Evolutionary conservation across 1,140 invertebrate genomes (phyloP), one percentile per base, ranked within the genome.

Genomic region (Drosophila watanabei): DNA sequence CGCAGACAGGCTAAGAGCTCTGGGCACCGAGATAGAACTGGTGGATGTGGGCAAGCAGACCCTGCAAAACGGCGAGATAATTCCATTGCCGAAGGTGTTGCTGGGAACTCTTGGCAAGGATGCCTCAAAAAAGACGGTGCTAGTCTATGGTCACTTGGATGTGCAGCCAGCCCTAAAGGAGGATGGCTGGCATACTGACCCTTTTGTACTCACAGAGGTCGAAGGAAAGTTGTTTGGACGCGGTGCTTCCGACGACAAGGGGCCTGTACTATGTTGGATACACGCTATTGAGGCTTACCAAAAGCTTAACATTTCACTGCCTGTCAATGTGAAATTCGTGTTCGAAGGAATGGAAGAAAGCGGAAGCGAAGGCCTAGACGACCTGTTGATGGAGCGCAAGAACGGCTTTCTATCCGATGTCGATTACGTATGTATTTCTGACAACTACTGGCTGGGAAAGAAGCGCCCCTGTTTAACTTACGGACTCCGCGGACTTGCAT

Each of bases 311-410:
- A 94, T 95, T 83, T 93, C 95, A 65, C 92, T 99, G 48, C 98
- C 99, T 28, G 96, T 99, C 1, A 99, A 99, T 94, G 86, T 99
- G 0, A 99, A 99, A 95, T 99, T 99, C 94, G 95, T 98, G 20
- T 98, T 99, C 92, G 99, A 99, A 95, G 98, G 98, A 43, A 99
- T 99, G 99, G 99, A 99, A 94, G 99, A 99, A 94, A 97, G 96
- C 86, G 98, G 99, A 9, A 99, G 98, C 71, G 97, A 98, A 93
- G 99, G 99, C 33, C 94, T 99, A 13, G 98, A 99, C 93, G 97
- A 98, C 5, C 93, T 99, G 16, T 94, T 99, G 2, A 94, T 95
- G 73, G 92, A 95, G 6, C 94, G 95, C 73, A 98, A 98, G 93
- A 94, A 95, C 72, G 95, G 95, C 18, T 99, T 99, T 93, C 94